Base-by-base conservation (phyloP, 2,888 invertebrate species). In the Anthoptus insignis region DNA sequence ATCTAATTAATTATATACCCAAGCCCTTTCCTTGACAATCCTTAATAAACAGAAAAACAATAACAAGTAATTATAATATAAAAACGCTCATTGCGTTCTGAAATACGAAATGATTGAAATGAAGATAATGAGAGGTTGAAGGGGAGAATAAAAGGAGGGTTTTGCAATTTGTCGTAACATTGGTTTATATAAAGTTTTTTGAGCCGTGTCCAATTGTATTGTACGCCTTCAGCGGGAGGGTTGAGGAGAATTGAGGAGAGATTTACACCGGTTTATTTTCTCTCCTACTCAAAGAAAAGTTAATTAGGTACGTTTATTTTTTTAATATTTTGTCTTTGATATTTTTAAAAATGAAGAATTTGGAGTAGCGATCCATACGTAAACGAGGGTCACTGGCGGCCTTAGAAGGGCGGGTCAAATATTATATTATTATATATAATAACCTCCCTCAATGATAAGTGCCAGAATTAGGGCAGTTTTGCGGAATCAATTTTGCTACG, bases 141-240 rank as follows among this genome's bases (percentile, higher is more conserved):
- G 60, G 21, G 63, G 37, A 64, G 58, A 63, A 65, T 63, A 66
- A 65, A 49, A 58, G 60, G 47, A 59, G 39, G 52, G 63, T 52
- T 63, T 56, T 59, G 42, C 58, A 64, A 68, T 59, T 65, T 61
- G 61, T 59, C 65, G 63, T 59, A 59, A 54, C 59, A 57, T 61
- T 37, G 56, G 64, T 64, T 66, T 64, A 56, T 39, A 63, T 53
- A 57, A 56, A 58, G 58, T 54, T 64, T 64, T 67, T 67, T 67
- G 66, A 64, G 64, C 59, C 34, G 52, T 53, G 47, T 58, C 21
- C 63, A 59, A 65, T 64, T 59, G 64, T 67, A 59, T 57, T 21
- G 39, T 39, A 11, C 39, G 42, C 34, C 24, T 34, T 49, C 49
- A 45, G 42, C 37, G 37, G 32, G 47, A 42, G 53, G 53, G 57